phyloP scores from a whole-genome alignment of 2,797 vertebrate species.

The Etheostoma nigrum region DNA sequence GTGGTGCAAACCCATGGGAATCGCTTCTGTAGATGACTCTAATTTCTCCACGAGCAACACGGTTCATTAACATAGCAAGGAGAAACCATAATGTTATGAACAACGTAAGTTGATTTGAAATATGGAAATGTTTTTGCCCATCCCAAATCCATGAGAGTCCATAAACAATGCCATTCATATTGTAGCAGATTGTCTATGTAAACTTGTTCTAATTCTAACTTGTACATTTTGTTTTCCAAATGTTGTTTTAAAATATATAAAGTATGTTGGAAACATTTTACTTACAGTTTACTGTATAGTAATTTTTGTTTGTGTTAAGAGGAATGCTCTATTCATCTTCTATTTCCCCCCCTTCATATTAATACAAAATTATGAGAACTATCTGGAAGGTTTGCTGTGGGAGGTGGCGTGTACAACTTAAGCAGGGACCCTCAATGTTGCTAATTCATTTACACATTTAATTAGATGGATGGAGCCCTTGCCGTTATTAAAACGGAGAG shows the following conservation, averaged over 20 bases:
- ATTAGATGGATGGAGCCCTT: slow-evolving; percentile 86
- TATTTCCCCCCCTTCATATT: background rate
- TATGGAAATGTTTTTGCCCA: background rate
- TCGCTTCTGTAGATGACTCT: background rate
- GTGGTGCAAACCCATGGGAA: background rate
- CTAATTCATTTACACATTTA: slow-evolving; percentile 89
- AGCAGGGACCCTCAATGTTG: slow-evolving; percentile 83
- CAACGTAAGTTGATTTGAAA: background rate
- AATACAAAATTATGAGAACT: slow-evolving; percentile 47
- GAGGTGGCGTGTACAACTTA: slow-evolving; percentile 75
- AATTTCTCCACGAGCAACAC: background rate
- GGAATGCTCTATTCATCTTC: background rate
- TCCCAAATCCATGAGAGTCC: too few relatives aligned
- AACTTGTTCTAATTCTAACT: too few relatives aligned
- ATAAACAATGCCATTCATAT: too few relatives aligned
- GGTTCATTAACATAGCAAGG: background rate
- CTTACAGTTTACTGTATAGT: background rate
- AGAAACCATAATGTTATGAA: background rate
- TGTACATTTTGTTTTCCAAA: background rate
- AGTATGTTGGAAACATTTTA: background rate
- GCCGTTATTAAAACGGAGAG: slow-evolving; percentile 83
- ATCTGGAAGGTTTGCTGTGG: slow-evolving; percentile 69
- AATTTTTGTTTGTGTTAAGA: background rate
- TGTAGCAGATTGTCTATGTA: too few relatives aligned
- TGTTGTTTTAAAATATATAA: background rate